phyloP scores from a whole-genome alignment of 2,888 invertebrate genomes.

The Catocala fraxini region DNA sequence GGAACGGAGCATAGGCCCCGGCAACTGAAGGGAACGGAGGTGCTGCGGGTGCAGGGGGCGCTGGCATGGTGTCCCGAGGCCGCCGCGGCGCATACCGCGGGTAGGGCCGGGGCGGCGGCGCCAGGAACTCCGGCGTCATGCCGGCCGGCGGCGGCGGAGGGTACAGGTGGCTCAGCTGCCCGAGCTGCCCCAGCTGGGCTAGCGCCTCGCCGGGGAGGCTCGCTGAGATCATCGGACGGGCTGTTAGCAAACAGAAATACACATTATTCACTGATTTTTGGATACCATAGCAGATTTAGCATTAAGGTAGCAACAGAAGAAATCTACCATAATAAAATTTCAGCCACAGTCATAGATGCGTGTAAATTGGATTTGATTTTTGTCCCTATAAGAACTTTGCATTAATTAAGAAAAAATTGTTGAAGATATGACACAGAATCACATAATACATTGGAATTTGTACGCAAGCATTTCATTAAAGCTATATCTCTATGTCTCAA shows the following conservation, averaged over 20 bases:
- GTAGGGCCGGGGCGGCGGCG: slow-evolving; percentile 89
- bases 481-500: too few relatives aligned
- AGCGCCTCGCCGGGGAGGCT: slow-evolving; percentile 90
- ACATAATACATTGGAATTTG: too few relatives aligned
- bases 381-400: too few relatives aligned
- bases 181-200: slow-evolving; percentile 85
- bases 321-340: too few relatives aligned
- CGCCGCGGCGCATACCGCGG: slow-evolving; percentile 83
- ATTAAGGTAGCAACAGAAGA: not conserved
- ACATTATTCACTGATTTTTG: slow-evolving; percentile 22
- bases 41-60: slow-evolving; percentile 66
- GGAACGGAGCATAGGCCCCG: slow-evolving; percentile 76
- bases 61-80: slow-evolving; percentile 71
- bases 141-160: slow-evolving; percentile 82
- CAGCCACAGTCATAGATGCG: too few relatives aligned
- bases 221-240: slow-evolving; percentile 90
- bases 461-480: too few relatives aligned
- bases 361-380: too few relatives aligned
- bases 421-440: too few relatives aligned
- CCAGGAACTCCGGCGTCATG: slow-evolving; percentile 89
- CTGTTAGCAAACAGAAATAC: slow-evolving; percentile 65
- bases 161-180: slow-evolving; percentile 88
- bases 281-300: not conserved
- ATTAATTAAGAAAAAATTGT: too few relatives aligned
- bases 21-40: slow-evolving; percentile 74